Conservation (phyloP, 2,888 invertebrate species). For the Limenitis camilla region DNA sequence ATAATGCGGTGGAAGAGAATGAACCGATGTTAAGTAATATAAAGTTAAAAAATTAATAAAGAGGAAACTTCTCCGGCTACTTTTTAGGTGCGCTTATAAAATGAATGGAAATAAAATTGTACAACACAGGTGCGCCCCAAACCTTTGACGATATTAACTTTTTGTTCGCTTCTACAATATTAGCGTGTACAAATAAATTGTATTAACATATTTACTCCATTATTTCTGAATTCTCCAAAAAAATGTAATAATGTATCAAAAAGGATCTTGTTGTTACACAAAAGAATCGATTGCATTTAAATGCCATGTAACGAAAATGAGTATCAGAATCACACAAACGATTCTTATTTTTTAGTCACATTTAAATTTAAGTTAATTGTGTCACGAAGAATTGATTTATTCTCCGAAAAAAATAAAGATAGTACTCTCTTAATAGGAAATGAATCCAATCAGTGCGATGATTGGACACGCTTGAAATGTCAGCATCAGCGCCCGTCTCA, state of each 20-base stretch:
- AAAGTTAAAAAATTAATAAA: constrained; percentile 76
- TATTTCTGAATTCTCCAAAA: not conserved
- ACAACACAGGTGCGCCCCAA: constrained; percentile 69
- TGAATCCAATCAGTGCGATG: constrained; percentile 62
- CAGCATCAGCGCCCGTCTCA: constrained; percentile 32
- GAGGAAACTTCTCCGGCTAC: constrained; percentile 66
- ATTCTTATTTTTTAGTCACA: constrained; percentile 11
- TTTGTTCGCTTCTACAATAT: constrained; percentile 42
- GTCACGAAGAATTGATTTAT: constrained; percentile 50
- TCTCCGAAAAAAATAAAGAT: constrained; percentile 37
- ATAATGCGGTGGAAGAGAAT: constrained; percentile 38
- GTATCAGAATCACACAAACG: not conserved
- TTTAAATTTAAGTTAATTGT: constrained; percentile 45
- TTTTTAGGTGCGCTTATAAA: constrained; percentile 73
- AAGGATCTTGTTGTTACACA: not conserved
- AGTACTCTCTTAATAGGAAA: constrained; percentile 51
- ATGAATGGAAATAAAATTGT: constrained; percentile 74
- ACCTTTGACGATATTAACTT: constrained; percentile 72
- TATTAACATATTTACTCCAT: not conserved
- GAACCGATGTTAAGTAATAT: constrained; percentile 69
- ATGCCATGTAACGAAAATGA: not conserved
- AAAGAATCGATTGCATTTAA: too few species aligned
- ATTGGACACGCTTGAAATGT: constrained; percentile 54
- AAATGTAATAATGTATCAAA: too few species aligned
- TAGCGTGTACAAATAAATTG: constrained; percentile 12